These are phyloP conservation scores for Parus major DNA, from an alignment of 2,113 vertebrate species.

Conservation along the genomic window DNA sequence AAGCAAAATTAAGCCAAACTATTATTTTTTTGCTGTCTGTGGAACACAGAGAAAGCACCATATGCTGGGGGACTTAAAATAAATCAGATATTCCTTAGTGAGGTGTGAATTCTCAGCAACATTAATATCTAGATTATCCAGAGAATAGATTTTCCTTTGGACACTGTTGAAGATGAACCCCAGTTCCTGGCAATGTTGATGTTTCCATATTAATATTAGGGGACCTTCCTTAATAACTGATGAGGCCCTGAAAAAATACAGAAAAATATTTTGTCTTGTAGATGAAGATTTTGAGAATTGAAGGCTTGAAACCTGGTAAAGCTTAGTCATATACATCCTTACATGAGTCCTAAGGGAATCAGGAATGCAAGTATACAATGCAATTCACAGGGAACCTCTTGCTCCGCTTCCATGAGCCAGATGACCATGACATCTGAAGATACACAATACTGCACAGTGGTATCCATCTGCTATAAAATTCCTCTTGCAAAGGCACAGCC, in stretches of 20 bases:
- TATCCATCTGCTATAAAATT: neutral
- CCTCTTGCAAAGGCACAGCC: neutral
- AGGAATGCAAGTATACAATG: neutral
- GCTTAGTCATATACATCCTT: neutral
- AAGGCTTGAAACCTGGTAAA: neutral
- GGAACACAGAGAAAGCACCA: neutral
- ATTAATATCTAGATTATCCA: slow-evolving; percentile 26
- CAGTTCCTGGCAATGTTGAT: neutral
- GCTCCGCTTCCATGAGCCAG: neutral
- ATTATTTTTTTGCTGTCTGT: neutral
- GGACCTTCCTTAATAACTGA: neutral
- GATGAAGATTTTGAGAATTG: neutral
- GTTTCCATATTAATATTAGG: neutral
- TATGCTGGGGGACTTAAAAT: slow-evolving; percentile 29
- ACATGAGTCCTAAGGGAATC: neutral
- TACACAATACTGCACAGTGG: neutral
- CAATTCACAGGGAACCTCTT: neutral
- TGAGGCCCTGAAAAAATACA: neutral
- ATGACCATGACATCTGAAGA: neutral
- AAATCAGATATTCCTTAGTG: slow-evolving; percentile 11
- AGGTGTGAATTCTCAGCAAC: neutral
- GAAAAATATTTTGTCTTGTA: neutral
- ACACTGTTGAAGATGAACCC: neutral
- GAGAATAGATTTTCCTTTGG: neutral
- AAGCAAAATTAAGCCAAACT: neutral